Base-by-base conservation (phyloP, 1,140 invertebrate species). In the Ruditapes philippinarum region DNA sequence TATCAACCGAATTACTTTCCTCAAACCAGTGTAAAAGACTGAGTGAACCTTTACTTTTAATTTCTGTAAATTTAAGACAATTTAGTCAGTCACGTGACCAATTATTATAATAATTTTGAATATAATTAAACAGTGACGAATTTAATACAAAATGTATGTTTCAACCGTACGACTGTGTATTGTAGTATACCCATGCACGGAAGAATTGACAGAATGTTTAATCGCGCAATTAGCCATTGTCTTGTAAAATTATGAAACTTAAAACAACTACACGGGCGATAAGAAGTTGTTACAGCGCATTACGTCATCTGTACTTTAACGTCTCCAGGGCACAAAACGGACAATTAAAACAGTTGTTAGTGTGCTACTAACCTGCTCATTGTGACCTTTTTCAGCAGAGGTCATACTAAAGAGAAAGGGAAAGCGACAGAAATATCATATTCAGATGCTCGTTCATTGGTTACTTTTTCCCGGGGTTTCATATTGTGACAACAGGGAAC, bases 71-170 rank as follows among this genome's bases (percentile, higher is more conserved):
- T 70, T 70, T 38, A 45, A 31, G 65, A 70, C 65, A 70, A 36
- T 62, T 70, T 22, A 38, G n/a, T 11, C 22, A 14, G 28, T 38
- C 65, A 70, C 65, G 65, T 70, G 65, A 70, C 65, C 65, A 70
- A 70, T 70, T 70, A 70, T 28, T 70, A 70, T 28, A 70, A 70
- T 70, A 70, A 70, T 38, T 70, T 70, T 70, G 38, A 70, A 70
- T 70, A 70, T 19, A 38, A 31, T 70, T 25, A 70, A 38, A 70
- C 65, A 70, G 65, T 70, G 33, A 70, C 38, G 38, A 70, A 70
- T 70, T 70, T 38, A 31, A 31, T 11, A n/a, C 42, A 45, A 45
- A 19, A 70, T 5, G 7, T 70, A 40, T 70, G 36, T 38, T n/a
- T 38, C 65, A 54, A 78, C 54, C 45, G 25, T 36, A 36, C 28